Percentiles rank a stretch among this genome's conserved stretches.
Conservation (phyloP, 2,113 vertebrate species). For the Baryphthengus martii region DNA sequence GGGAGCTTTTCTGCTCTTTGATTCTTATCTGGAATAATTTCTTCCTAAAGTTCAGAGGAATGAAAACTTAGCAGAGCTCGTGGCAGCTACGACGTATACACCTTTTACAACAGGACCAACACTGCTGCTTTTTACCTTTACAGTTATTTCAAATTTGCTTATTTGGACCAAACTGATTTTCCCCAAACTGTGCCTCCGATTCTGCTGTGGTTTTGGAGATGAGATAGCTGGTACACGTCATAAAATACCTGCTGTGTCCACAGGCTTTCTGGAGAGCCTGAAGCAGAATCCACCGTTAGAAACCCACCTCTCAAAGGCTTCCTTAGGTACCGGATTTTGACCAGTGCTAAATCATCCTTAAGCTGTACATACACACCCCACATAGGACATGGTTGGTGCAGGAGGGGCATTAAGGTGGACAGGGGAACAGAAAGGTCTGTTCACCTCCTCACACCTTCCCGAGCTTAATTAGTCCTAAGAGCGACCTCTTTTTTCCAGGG, state of each 20-base stretch:
- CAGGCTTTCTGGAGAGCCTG: background rate
- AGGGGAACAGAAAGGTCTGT: background rate
- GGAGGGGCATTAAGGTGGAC: rapidly evolving
- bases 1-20: background rate
- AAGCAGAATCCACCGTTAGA: background rate
- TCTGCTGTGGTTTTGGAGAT: background rate
- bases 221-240: background rate
- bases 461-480: background rate
- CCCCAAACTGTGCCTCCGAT: background rate
- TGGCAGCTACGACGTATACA: background rate
- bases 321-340: rapidly evolving
- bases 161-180: background rate
- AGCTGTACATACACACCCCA: rapidly evolving
- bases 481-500: background rate
- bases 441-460: background rate
- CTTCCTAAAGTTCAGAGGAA: constrained; percentile 7
- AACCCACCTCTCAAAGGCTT: background rate
- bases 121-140: background rate
- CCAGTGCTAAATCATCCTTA: background rate
- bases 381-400: rapidly evolving
- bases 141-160: constrained; percentile 18
- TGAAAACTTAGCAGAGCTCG: background rate
- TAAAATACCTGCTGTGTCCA: background rate
- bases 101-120: constrained; percentile 2
- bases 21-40: background rate